phyloP scores from a whole-genome alignment of 2,888 invertebrate species.

The Xanthorhoe spadicearia region DNA sequence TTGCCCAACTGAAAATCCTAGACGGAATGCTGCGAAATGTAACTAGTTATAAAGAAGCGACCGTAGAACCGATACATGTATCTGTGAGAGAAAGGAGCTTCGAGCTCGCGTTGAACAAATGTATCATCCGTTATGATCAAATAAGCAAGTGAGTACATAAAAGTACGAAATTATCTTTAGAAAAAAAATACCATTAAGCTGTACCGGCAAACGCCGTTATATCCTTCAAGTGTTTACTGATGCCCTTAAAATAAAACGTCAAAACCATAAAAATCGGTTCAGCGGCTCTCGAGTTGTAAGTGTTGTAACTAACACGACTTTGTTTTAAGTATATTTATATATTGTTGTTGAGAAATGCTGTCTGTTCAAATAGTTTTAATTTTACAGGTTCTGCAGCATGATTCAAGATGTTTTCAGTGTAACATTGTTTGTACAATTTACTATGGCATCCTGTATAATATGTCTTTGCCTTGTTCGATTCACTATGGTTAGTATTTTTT shows the following conservation, averaged over 20 bases:
- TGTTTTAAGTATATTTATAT: too few species aligned
- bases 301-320: too few species aligned
- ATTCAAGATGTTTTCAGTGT: conserved; percentile 61
- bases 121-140: conserved; percentile 58
- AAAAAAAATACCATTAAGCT: too few species aligned
- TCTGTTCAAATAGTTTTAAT: conserved; percentile 19
- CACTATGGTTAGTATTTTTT: conserved; percentile 58
- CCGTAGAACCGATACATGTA: conserved; percentile 8
- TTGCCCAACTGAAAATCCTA: conserved; percentile 68
- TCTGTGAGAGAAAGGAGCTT: conserved; percentile 37
- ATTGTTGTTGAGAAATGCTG: background rate
- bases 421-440: conserved; percentile 63
- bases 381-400: conserved; percentile 61
- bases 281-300: too few species aligned
- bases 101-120: conserved; percentile 52
- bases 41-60: conserved; percentile 40
- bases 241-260: too few species aligned
- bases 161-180: too few species aligned
- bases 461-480: conserved; percentile 69
- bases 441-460: conserved; percentile 64
- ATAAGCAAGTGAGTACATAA: conserved; percentile 57
- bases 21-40: conserved; percentile 56
- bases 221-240: too few species aligned
- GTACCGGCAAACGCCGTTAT: too few species aligned
- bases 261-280: too few species aligned